Conservation (phyloP, 1,140 invertebrate genomes). For the Drosophila oshimai region DNA sequence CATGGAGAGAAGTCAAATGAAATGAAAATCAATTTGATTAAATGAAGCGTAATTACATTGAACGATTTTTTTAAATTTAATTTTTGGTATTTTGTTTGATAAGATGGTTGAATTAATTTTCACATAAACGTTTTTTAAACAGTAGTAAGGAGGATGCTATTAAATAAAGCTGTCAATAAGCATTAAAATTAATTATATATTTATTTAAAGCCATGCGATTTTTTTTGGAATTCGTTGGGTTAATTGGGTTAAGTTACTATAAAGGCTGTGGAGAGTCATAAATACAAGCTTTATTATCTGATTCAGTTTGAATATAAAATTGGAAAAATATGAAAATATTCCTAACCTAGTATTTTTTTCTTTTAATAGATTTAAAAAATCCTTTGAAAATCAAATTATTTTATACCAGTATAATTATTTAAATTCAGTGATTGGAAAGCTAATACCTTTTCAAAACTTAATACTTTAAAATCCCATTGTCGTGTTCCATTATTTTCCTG, state of each 20-base stretch:
- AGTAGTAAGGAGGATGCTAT: not conserved
- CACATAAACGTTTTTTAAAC: not conserved
- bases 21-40: slow-evolving; percentile 69
- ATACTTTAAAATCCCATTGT: not conserved
- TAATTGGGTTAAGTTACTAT: too few species aligned
- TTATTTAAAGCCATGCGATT: not conserved
- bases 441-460: too few species aligned
- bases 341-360: too few species aligned
- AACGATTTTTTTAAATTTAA: slow-evolving; percentile 31
- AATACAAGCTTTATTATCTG: too few species aligned
- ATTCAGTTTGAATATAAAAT: too few species aligned
- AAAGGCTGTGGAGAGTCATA: too few species aligned
- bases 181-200: not conserved
- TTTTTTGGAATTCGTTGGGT: not conserved
- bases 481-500: not conserved
- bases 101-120: not conserved
- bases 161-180: slow-evolving; percentile 1
- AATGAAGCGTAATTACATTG: slow-evolving; percentile 64
- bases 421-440: too few species aligned
- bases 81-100: not conserved
- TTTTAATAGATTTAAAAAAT: too few species aligned
- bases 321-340: too few species aligned
- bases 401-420: too few species aligned
- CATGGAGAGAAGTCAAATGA: slow-evolving; percentile 44
- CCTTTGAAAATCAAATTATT: too few species aligned